These are phyloP conservation scores for Sebastolobus altivelis DNA, from an alignment of 2,797 vertebrate species.

Conservation along the genomic window DNA sequence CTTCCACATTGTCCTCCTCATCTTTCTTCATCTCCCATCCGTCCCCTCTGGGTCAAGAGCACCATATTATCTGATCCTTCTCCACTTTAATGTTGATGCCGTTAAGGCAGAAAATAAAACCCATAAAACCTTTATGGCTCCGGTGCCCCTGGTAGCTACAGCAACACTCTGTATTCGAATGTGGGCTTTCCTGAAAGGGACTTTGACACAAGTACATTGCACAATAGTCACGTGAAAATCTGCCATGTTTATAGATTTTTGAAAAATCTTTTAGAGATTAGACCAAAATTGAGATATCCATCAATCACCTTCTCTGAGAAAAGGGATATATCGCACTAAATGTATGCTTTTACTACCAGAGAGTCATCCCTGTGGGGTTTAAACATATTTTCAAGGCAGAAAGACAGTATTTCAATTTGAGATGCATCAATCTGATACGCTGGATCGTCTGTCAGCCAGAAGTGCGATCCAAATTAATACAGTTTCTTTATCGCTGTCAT, in stretches of 20 bases:
- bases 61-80: slow-evolving; percentile 54
- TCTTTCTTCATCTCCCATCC: slow-evolving; percentile 21
- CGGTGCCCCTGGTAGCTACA: slow-evolving; percentile 16
- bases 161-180: not conserved
- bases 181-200: slow-evolving; percentile 1
- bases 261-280: not conserved
- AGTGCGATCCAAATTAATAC: not conserved
- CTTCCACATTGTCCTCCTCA: slow-evolving; percentile 15
- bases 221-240: not conserved
- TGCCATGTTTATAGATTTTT: not conserved
- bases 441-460: not conserved
- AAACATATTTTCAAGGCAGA: not conserved
- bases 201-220: not conserved
- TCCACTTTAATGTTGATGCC: slow-evolving; percentile 55
- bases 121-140: slow-evolving; percentile 50
- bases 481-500: not conserved
- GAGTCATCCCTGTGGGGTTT: not conserved
- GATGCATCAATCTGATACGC: not conserved
- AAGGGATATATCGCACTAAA: not conserved
- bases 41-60: slow-evolving; percentile 39
- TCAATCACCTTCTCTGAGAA: not conserved
- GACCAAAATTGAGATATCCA: not conserved
- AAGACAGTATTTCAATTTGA: not conserved
- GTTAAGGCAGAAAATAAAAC: slow-evolving; percentile 57
- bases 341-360: not conserved